Conservation (phyloP, 2,113 vertebrate species). For the Melanerpes formicivorus region DNA sequence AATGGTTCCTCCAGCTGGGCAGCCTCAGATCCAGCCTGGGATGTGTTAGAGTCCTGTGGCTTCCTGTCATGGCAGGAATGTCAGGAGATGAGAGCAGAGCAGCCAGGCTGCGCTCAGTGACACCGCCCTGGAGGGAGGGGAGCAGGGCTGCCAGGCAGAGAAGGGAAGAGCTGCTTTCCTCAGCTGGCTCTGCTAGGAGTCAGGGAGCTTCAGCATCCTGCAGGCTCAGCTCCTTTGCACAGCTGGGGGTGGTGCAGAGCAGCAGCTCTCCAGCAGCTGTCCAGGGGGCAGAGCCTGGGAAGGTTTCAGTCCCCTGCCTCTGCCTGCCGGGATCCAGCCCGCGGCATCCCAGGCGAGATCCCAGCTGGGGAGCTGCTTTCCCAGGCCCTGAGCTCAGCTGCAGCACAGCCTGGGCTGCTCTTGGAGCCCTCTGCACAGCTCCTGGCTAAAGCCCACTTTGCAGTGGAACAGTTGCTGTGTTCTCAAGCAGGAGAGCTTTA, state of each 20-base stretch:
- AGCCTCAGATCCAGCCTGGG: neutral
- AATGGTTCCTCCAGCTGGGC: neutral
- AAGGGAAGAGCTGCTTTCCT: neutral
- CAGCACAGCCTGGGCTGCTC: neutral
- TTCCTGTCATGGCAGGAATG: neutral
- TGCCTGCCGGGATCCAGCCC: neutral
- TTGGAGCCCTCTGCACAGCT: neutral
- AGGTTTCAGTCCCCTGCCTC: neutral
- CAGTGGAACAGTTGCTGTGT: neutral
- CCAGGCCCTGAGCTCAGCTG: neutral
- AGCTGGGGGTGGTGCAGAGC: neutral
- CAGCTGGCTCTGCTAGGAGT: neutral
- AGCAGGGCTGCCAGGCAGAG: neutral
- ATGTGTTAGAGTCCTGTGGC: fast-evolving
- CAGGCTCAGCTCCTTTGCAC: neutral
- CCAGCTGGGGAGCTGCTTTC: neutral
- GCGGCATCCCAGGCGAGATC: neutral
- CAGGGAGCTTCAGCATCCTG: neutral
- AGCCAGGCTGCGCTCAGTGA: neutral
- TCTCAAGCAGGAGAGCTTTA: neutral
- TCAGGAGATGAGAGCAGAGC: neutral
- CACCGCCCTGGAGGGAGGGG: fast-evolving
- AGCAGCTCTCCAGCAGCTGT: neutral
- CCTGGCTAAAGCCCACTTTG: neutral
- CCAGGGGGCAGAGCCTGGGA: neutral